Evolutionary conservation across 2,113 vertebrate species (phyloP), one percentile per base, ranked within the genome.

Genomic region (Campylomormyrus tamandua): DNA sequence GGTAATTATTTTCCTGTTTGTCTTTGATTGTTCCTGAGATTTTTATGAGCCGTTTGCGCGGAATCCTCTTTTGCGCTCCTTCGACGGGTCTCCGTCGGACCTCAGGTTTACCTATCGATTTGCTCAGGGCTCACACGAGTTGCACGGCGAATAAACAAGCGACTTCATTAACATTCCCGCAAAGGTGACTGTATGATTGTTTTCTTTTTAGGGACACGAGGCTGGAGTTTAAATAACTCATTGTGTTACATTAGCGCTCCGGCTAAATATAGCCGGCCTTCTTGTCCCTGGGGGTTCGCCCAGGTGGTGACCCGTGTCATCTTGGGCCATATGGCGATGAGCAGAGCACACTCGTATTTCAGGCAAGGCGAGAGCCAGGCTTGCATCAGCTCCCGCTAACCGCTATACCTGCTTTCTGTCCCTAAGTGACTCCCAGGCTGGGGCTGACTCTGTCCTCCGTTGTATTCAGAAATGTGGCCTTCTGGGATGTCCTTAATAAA

Each of bases 381-480:
- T 80, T 24, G n/a, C n/a, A 8, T 58, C n/a, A 35, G 15, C 15
- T 42, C 42, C 24, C 10, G 0, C 42, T 46, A 19, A 50, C 66
- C 46, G 31, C 2, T 27, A 45, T 3, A 9, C 48, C 85, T 77
- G 74, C 5, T 77, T 39, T 19, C 74, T 19, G 17, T 87, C 49
- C 46, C 35, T 62, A 52, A 88, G 88, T 8, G 45, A 83, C 5
- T 24, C 17, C 88, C 2, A 77, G 21, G 39, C 49, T 3, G 24
- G 48, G 39, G 19, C 21, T 2, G 5, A 42, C 42, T 50, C 49
- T 56, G 52, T 56, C 24, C 48, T 45, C 31, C 17, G 3, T 56
- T n/a, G 80, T 83, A n/a, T 48, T 92, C 49, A 83, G 89, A 92
- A 88, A 91, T 77, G 83, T 89, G 90, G 87, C 74, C 89, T 45